A percentile compares a stretch with the other conserved stretches of the same genome.
Conservation (phyloP, 2,888 invertebrate species). For the Calameuta pallipes region DNA sequence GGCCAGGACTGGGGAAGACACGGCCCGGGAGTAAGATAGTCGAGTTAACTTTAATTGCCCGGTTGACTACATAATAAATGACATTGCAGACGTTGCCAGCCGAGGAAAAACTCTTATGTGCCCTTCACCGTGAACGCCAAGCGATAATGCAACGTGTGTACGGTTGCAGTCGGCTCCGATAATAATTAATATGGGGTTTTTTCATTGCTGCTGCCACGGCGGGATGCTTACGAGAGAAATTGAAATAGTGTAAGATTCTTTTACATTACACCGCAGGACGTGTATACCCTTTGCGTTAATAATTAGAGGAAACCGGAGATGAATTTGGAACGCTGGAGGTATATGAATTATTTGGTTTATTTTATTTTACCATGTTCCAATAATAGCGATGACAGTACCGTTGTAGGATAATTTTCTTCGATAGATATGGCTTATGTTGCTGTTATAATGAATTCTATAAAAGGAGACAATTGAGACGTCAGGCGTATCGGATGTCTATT, state of each 20-base stretch:
- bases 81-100: slow-evolving; percentile 42
- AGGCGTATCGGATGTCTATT: neutral
- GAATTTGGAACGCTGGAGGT: neutral
- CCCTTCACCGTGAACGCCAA: slow-evolving; percentile 3
- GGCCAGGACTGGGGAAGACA: slow-evolving; percentile 20
- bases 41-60: slow-evolving; percentile 58
- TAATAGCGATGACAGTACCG: neutral
- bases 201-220: neutral
- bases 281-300: neutral
- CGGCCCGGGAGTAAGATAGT: slow-evolving; percentile 27
- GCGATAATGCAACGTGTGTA: slow-evolving; percentile 14
- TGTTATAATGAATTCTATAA: neutral
- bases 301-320: neutral
- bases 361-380: neutral
- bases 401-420: neutral
- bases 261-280: neutral
- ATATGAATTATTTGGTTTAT: neutral
- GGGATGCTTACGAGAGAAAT: neutral
- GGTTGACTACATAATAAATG: slow-evolving; percentile 53
- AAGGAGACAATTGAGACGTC: neutral
- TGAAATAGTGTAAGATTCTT: neutral
- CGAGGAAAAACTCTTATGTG: slow-evolving; percentile 40
- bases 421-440: neutral
- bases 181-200: neutral
- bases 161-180: slow-evolving; percentile 2